A percentile compares a stretch with the other conserved stretches of the same genome.
phyloP scores from a whole-genome alignment of 2,888 invertebrate genomes.

The Aricia artaxerxes region DNA sequence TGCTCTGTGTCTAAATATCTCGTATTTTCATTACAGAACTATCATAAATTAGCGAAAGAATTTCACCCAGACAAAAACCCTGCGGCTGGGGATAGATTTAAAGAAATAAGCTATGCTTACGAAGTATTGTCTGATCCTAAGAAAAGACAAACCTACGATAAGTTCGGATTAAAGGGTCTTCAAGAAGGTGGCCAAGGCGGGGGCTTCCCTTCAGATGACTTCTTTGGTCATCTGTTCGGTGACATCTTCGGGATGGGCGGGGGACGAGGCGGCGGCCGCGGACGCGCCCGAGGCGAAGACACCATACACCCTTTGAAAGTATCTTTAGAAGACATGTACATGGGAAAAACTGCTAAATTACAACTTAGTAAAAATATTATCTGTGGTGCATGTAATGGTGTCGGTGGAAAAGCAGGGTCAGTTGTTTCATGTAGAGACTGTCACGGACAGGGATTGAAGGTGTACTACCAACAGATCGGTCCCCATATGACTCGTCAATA shows the following conservation, averaged over 20 bases:
- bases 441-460: slow-evolving; percentile 88
- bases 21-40: slow-evolving; percentile 83
- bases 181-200: slow-evolving; percentile 87
- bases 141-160: slow-evolving; percentile 92
- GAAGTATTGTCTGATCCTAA: slow-evolving; percentile 95
- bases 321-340: slow-evolving; percentile 93
- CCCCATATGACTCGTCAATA: slow-evolving; percentile 84
- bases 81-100: slow-evolving; percentile 94
- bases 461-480: slow-evolving; percentile 85
- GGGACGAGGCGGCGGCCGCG: slow-evolving; percentile 75
- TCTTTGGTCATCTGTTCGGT: slow-evolving; percentile 84
- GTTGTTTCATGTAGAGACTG: slow-evolving; percentile 86
- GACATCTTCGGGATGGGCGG: slow-evolving; percentile 82
- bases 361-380: slow-evolving; percentile 91
- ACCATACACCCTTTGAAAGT: slow-evolving; percentile 92
- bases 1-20: not conserved
- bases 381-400: slow-evolving; percentile 88
- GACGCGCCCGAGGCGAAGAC: slow-evolving; percentile 87
- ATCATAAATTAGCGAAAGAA: slow-evolving; percentile 95
- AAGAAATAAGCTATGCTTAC: slow-evolving; percentile 97
- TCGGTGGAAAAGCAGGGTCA: slow-evolving; percentile 86
- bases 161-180: slow-evolving; percentile 91
- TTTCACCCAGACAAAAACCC: slow-evolving; percentile 96
- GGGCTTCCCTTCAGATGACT: slow-evolving; percentile 81
- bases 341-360: slow-evolving; percentile 91